phyloP scores from a whole-genome alignment of 2,888 invertebrate genomes.

The Julus scandinavius region DNA sequence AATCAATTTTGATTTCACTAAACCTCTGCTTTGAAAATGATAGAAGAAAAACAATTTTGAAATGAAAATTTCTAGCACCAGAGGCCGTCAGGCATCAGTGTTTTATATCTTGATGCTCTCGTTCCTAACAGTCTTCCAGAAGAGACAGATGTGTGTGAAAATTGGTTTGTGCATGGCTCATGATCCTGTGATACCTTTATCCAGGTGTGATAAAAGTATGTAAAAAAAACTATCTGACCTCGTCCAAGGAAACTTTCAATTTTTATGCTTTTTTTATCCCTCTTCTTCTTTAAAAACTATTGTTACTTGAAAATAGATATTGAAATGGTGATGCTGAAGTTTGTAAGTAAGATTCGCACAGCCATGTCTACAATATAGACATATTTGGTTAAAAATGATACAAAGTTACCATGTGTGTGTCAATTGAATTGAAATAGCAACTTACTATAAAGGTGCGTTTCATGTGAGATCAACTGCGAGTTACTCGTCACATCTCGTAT shows the following conservation, averaged over 20 bases:
- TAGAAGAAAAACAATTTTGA: not conserved
- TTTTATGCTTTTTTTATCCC: not conserved
- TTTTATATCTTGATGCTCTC: not conserved
- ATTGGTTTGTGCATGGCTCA: not conserved
- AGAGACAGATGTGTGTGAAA: not conserved
- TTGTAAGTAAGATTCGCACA: not conserved
- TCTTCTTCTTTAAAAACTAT: not conserved
- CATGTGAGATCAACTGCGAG: too few relatives aligned
- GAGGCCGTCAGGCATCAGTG: not conserved
- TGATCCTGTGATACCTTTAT: not conserved
- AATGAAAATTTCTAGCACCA: not conserved
- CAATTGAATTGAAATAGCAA: too few relatives aligned
- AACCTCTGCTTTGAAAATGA: not conserved
- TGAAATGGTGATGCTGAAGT: not conserved
- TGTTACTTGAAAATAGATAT: not conserved
- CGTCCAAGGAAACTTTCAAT: conserved; percentile 40
- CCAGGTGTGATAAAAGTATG: conserved; percentile 19
- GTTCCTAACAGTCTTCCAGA: not conserved
- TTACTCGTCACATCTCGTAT: too few relatives aligned
- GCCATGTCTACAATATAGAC: not conserved
- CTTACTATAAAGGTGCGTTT: too few relatives aligned
- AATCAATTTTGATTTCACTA: not conserved
- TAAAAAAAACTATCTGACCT: conserved; percentile 11
- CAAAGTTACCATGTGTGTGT: too few relatives aligned
- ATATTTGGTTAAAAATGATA: too few relatives aligned